Evolutionary conservation across 1,140 invertebrate species (phyloP).

Genomic region (Coptotermes formosanus): DNA sequence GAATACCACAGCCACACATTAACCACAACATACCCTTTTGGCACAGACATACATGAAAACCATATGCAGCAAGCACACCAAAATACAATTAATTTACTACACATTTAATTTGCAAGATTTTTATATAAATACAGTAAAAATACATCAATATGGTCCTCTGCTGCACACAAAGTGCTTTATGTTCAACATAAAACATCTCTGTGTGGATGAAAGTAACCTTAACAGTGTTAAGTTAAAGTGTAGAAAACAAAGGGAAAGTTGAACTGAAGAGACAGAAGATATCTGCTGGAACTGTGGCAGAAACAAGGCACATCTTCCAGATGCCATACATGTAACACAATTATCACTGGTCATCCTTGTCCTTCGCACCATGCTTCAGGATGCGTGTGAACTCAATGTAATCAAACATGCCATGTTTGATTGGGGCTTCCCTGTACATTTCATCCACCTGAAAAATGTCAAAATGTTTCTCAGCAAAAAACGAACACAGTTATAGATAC

Average conservation of each 20-base stretch:
- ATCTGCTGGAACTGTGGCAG: too few relatives aligned
- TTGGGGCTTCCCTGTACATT: conserved; percentile 98
- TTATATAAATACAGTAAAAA: too few relatives aligned
- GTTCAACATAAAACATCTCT: background rate
- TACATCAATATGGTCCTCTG: too few relatives aligned
- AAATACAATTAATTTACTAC: too few relatives aligned
- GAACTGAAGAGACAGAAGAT: too few relatives aligned
- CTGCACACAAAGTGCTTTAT: background rate
- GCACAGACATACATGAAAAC: too few relatives aligned
- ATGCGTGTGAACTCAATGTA: conserved; percentile 98
- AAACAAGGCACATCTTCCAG: background rate
- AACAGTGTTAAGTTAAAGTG: background rate
- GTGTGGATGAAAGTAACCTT: background rate
- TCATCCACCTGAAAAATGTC: conserved; percentile 79
- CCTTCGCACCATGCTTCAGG: conserved; percentile 94
- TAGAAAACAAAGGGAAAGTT: background rate
- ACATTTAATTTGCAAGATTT: too few relatives aligned
- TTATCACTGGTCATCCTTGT: conserved; percentile 87
- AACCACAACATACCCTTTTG: too few relatives aligned
- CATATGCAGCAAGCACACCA: too few relatives aligned
- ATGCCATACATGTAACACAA: background rate
- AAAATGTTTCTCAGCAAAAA: too few relatives aligned
- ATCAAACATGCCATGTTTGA: conserved; percentile 93
- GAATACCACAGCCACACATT: too few relatives aligned
- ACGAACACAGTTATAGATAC: conserved; percentile 29